Base-by-base conservation (phyloP, 2,888 invertebrate genomes). In the Drepana falcataria region DNA sequence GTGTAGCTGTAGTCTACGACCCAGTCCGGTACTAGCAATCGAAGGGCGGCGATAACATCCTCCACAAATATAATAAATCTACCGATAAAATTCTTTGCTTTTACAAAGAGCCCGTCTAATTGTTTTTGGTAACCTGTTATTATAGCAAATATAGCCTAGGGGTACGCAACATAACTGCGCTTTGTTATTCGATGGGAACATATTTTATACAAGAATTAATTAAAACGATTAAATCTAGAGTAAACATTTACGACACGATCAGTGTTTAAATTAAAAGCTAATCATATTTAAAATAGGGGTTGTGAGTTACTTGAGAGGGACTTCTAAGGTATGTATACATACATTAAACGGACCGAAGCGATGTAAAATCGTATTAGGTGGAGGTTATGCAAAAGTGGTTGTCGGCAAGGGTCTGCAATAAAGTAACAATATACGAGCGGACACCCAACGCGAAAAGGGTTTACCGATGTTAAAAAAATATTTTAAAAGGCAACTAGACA, bases 31-130 rank as follows among this genome's bases (percentile, higher is more conserved):
- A 68, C 69, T 64, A 69, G 71, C 73, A 74, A 83, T 81, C 79
- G 80, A 79, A 78, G 21, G 21, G 68, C 69, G 63, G 65, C 81
- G 88, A 89, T 90, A 88, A 85, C 82, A 81, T 77, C 82, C 81
- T 83, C 78, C 75, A 77, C 84, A 87, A 88, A 89, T 83, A 87
- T 85, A 87, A 90, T 87, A 89, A 89, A 89, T 89, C 83, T 86
- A 81, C 68, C 73, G 85, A 89, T 90, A 86, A 87, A 80, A 83
- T 84, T 79, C 79, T 82, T 81, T 71, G 71, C 77, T 78, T 77
- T 68, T 76, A 79, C 77, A 83, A 83, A 85, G 80, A 79, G 72
- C 64, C 79, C 81, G 79, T 78, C 83, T 86, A 87, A 89, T 88
- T 90, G 83, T 85, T 86, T 84, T 70, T 77, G 67, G 71, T 74